Conservation (phyloP, 2,113 vertebrate genomes). For the Aythya baeri region DNA sequence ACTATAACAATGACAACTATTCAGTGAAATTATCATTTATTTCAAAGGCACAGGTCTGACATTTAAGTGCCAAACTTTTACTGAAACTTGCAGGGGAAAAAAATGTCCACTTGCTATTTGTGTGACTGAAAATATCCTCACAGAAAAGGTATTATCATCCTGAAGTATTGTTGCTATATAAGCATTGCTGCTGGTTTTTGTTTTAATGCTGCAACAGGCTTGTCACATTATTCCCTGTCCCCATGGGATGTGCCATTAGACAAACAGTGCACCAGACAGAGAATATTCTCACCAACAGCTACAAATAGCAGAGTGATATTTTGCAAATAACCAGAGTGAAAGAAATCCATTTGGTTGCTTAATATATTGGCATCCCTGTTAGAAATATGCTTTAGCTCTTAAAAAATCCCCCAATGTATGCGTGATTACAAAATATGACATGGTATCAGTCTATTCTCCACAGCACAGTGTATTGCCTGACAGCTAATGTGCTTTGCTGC, state of each 20-base stretch:
- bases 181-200: background rate
- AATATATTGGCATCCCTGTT: background rate
- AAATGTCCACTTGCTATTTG: background rate
- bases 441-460: background rate
- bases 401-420: background rate
- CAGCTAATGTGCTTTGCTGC: background rate
- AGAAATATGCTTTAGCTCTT: background rate
- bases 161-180: background rate
- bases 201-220: conserved; percentile 1
- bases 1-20: background rate
- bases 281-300: background rate
- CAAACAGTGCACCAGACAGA: background rate
- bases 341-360: background rate
- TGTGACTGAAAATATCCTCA: background rate
- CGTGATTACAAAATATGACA: background rate
- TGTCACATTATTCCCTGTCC: background rate
- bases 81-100: background rate
- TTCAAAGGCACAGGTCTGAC: background rate
- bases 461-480: background rate
- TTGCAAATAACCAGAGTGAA: conserved; percentile 1
- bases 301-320: background rate
- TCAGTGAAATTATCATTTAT: background rate
- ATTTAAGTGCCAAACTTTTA: background rate
- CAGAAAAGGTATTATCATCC: background rate
- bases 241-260: background rate